Evolutionary conservation across 1,140 invertebrate genomes (phyloP).

Genomic region (Zaprionus camerounensis): DNA sequence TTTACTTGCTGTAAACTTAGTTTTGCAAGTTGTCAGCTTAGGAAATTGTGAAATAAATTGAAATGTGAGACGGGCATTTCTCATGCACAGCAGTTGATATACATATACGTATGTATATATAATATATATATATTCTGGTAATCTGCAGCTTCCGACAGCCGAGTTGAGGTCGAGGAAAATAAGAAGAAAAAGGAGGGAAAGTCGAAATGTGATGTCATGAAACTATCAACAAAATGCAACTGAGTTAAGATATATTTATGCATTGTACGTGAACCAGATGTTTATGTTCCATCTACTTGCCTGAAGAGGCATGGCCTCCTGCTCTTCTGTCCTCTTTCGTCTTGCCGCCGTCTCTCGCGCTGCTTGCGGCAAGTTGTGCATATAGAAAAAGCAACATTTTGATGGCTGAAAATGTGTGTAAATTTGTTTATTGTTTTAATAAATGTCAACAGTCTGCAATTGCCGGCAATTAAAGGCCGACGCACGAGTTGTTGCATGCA

Average conservation of each 20-base stretch:
- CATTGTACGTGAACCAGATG: slow-evolving; percentile 65
- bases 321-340: too few species aligned
- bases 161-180: slow-evolving; percentile 23
- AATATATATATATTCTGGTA: slow-evolving; percentile 5
- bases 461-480: slow-evolving; percentile 66
- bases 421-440: slow-evolving; percentile 81
- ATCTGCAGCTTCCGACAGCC: slow-evolving; percentile 10
- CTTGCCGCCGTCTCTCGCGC: too few species aligned
- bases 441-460: slow-evolving; percentile 71
- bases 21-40: slow-evolving; percentile 30
- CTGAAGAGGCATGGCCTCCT: neutral
- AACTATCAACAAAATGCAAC: slow-evolving; percentile 74
- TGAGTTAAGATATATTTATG: slow-evolving; percentile 80
- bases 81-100: slow-evolving; percentile 43
- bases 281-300: slow-evolving; percentile 34
- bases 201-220: slow-evolving; percentile 39
- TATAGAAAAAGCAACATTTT: slow-evolving; percentile 21
- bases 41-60: slow-evolving; percentile 76
- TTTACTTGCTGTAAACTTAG: slow-evolving; percentile 28
- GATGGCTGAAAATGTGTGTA: slow-evolving; percentile 30
- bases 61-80: slow-evolving; percentile 64
- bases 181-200: neutral
- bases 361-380: slow-evolving; percentile 20
- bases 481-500: slow-evolving; percentile 19
- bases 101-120: slow-evolving; percentile 16